Evolutionary conservation across 1,140 invertebrate genomes (phyloP), one percentile per base, ranked within the genome.

Genomic region (Nasonia vitripennis): DNA sequence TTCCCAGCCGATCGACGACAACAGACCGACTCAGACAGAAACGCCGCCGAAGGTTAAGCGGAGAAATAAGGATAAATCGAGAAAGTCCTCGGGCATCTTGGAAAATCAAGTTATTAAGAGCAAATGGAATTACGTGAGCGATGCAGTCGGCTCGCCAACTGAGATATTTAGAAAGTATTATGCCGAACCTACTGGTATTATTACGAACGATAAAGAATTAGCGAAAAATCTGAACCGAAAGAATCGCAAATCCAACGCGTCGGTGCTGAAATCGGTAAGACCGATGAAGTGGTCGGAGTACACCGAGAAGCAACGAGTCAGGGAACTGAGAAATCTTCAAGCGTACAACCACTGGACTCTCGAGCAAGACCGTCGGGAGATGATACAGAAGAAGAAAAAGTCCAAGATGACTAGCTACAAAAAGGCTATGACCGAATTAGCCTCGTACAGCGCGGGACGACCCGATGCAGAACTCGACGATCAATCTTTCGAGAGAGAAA

Each of bases 331-430:
- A 68, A 86, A 87, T 62, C 82, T 89, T 4, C 86, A 83, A 81
- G 81, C 62, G 17, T 89, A 89, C 73, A 88, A 89, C 75, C 77
- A 80, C 51, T 78, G 73, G 23, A 89, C 87, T 0, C 77, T 88
- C 4, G 78, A 87, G n/a, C 78, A 84, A 37, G 78, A 88, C 68
- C 87, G 81, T 23, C 77, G 48, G 14, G 77, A 86, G 79, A 80
- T 84, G 34, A 67, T 81, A 12, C 14, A 73, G 9, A 87, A 84
- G 62, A 87, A 84, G 78, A 70, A 83, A n/a, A 88, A 84, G 31
- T 70, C 85, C 27, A 77, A 67, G 14, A 78, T 84, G 77, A 71
- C 75, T 2, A 51, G 45, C 51, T 55, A 78, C 67, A 55, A 62
- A 7, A 73, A 82, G 0, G 31, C 34, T 1, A 1, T 70, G 0